These are phyloP conservation scores for Stegana nigrithorax DNA, from an alignment of 2,888 invertebrate genomes.

Conservation along the genomic window DNA sequence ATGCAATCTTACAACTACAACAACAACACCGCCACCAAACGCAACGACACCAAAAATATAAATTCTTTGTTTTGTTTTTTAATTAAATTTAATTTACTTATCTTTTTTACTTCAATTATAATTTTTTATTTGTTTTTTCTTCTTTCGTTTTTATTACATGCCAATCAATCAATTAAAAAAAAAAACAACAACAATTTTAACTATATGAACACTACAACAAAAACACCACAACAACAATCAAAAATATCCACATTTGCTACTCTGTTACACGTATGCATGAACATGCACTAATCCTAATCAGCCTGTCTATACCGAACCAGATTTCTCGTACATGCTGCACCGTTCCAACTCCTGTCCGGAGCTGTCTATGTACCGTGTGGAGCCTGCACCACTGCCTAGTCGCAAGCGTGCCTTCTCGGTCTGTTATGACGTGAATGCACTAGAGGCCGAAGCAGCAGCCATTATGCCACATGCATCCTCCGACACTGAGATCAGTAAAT, in stretches of 20 bases:
- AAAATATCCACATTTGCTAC: not conserved
- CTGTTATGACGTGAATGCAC: slow-evolving; percentile 69
- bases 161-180: too few species aligned
- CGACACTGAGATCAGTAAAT: slow-evolving; percentile 81
- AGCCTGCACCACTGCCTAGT: slow-evolving; percentile 68
- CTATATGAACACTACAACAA: slow-evolving; percentile 21
- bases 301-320: slow-evolving; percentile 81
- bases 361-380: slow-evolving; percentile 74
- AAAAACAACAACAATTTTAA: slow-evolving; percentile 24
- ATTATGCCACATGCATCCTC: slow-evolving; percentile 74
- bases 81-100: not conserved
- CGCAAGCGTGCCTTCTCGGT: slow-evolving; percentile 77
- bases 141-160: slow-evolving; percentile 40
- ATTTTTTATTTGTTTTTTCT: not conserved
- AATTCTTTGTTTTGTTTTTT: not conserved
- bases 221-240: slow-evolving; percentile 19
- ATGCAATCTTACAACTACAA: not conserved
- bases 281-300: slow-evolving; percentile 58
- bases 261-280: not conserved
- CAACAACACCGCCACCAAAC: not conserved
- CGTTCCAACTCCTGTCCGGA: slow-evolving; percentile 79
- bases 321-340: slow-evolving; percentile 54
- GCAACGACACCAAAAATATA: not conserved
- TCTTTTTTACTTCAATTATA: not conserved
- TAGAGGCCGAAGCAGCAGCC: slow-evolving; percentile 35